Evolutionary conservation across 2,888 invertebrate species (phyloP).

Genomic region (Clunio marinus): DNA sequence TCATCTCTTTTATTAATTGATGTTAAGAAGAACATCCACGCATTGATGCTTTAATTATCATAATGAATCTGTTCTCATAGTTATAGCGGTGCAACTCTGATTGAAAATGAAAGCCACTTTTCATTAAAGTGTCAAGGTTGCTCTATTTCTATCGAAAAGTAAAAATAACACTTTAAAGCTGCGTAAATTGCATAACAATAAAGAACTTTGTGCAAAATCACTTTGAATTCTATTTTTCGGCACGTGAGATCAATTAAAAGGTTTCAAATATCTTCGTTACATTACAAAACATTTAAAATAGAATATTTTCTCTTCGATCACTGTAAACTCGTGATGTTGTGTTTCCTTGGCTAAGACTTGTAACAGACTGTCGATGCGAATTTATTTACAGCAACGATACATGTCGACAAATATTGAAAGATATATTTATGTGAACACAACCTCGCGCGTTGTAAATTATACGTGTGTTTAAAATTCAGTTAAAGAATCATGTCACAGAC

Average conservation of each 20-base stretch:
- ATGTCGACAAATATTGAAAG: not conserved
- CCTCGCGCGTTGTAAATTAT: not conserved
- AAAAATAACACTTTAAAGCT: not conserved
- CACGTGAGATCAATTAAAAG: slow-evolving; percentile 3
- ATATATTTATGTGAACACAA: too few relatives aligned
- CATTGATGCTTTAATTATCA: too few relatives aligned
- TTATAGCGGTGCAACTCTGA: not conserved
- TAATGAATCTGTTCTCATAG: not conserved
- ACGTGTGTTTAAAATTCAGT: not conserved
- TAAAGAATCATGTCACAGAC: too few relatives aligned
- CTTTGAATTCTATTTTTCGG: too few relatives aligned
- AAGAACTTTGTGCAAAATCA: too few relatives aligned
- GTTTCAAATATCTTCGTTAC: too few relatives aligned
- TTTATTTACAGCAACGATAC: not conserved
- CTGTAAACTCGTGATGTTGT: not conserved
- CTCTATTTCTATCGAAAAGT: not conserved
- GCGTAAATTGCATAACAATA: not conserved
- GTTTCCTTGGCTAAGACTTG: not conserved
- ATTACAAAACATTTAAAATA: too few relatives aligned
- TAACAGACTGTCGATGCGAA: not conserved
- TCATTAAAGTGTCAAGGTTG: slow-evolving; percentile 26
- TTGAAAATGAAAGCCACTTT: slow-evolving; percentile 6
- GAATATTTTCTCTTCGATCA: not conserved
- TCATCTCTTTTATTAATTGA: too few relatives aligned
- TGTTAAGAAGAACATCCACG: too few relatives aligned